Conservation (phyloP, 2,797 vertebrate genomes). For the Pangasius djambal region DNA sequence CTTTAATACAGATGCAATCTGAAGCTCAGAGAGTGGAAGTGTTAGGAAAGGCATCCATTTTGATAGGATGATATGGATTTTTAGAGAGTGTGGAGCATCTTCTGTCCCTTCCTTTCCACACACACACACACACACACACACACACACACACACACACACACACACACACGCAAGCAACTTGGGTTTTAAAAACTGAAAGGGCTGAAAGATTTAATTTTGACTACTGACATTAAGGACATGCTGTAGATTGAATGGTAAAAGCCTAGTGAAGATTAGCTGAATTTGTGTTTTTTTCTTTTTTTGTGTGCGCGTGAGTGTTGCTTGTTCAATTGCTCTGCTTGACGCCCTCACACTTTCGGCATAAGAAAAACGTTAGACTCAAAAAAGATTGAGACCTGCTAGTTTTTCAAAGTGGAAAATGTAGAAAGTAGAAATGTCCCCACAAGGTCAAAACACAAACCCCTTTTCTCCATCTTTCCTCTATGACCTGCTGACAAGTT, state of each 20-base stretch:
- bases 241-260: not conserved
- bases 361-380: not conserved
- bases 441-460: conserved; percentile 33
- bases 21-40: conserved; percentile 5
- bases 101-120: not conserved
- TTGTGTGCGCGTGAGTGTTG: conserved; percentile 26
- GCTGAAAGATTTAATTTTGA: conserved; percentile 3
- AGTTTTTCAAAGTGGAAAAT: not conserved
- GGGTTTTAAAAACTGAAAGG: not conserved
- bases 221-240: not conserved
- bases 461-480: conserved; percentile 42
- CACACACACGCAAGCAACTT: not conserved
- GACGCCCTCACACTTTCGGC: conserved; percentile 60
- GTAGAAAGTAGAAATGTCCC: not conserved
- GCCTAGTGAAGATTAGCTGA: not conserved
- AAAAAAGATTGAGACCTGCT: not conserved
- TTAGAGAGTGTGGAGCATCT: not conserved
- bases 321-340: conserved; percentile 69
- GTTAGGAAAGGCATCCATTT: not conserved
- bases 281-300: not conserved
- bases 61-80: not conserved
- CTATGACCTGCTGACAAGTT: conserved; percentile 29
- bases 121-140: not conserved
- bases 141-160: not conserved
- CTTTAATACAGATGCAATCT: conserved; percentile 38